Evolutionary conservation across 2,113 vertebrate species (phyloP).

Genomic region (Holacanthus passer): DNA sequence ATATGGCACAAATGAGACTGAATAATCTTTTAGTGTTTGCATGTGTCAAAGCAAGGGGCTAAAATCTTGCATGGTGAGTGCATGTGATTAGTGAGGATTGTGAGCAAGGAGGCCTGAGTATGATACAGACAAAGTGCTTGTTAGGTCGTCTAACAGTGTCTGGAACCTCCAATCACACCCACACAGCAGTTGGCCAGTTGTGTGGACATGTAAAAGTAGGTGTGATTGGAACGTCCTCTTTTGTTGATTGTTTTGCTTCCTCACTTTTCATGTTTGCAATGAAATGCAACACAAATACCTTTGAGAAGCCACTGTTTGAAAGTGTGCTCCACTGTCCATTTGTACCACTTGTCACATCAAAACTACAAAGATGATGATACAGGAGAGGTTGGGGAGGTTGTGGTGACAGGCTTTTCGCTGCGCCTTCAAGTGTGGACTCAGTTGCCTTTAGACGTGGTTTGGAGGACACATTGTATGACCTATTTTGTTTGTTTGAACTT

Average conservation of each 20-base stretch:
- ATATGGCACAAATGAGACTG: conserved; percentile 33
- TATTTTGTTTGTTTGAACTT: neutral
- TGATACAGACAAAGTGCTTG: neutral
- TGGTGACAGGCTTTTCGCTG: neutral
- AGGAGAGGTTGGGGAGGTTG: neutral
- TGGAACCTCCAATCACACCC: neutral
- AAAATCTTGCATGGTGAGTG: neutral
- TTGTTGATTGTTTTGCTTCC: neutral
- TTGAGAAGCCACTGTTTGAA: neutral
- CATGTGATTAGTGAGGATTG: neutral
- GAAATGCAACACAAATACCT: neutral
- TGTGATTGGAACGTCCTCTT: neutral
- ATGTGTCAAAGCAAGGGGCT: neutral
- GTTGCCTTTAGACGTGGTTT: neutral
- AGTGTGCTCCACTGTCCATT: neutral
- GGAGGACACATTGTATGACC: neutral
- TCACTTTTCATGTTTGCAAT: neutral
- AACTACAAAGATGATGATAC: neutral
- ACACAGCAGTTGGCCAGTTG: neutral
- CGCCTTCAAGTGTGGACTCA: neutral
- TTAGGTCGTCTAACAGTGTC: neutral
- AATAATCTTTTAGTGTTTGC: conserved; percentile 13
- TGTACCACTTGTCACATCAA: neutral
- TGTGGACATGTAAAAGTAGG: neutral
- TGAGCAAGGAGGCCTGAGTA: neutral